Conservation (phyloP, 2,113 vertebrate species). For the Odontesthes bonariensis region DNA sequence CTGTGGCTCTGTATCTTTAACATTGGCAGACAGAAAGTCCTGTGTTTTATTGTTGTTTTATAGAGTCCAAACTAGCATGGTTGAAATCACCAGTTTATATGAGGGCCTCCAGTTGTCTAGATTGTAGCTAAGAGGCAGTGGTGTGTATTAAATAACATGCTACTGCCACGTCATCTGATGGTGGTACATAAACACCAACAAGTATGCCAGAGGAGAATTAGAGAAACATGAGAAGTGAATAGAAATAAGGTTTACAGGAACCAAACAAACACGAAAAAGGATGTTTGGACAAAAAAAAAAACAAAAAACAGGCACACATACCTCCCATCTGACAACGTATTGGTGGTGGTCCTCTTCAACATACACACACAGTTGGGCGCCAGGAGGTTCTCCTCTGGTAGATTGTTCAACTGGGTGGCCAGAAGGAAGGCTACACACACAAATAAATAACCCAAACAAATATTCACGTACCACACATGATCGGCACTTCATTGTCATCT, state of each 20-base stretch:
- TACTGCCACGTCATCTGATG: too few relatives aligned
- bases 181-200: too few relatives aligned
- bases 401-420: constrained; percentile 87
- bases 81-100: too few relatives aligned
- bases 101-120: too few relatives aligned
- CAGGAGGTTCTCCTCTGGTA: constrained; percentile 81
- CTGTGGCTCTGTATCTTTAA: too few relatives aligned
- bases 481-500: not conserved
- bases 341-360: constrained; percentile 84
- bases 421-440: constrained; percentile 62
- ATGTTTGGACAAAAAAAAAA: constrained; percentile 3
- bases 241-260: not conserved
- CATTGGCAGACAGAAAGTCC: too few relatives aligned
- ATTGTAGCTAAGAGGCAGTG: too few relatives aligned
- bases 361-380: constrained; percentile 85
- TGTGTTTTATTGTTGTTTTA: too few relatives aligned
- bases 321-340: constrained; percentile 89
- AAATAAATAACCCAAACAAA: constrained; percentile 5
- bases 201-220: too few relatives aligned
- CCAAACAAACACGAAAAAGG: not conserved
- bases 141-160: too few relatives aligned
- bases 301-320: constrained; percentile 54
- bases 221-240: not conserved
- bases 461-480: not conserved
- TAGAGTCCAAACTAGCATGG: too few relatives aligned